Evolutionary conservation across 2,888 invertebrate genomes (phyloP).

Genomic region (Nemotelus nigrinus): DNA sequence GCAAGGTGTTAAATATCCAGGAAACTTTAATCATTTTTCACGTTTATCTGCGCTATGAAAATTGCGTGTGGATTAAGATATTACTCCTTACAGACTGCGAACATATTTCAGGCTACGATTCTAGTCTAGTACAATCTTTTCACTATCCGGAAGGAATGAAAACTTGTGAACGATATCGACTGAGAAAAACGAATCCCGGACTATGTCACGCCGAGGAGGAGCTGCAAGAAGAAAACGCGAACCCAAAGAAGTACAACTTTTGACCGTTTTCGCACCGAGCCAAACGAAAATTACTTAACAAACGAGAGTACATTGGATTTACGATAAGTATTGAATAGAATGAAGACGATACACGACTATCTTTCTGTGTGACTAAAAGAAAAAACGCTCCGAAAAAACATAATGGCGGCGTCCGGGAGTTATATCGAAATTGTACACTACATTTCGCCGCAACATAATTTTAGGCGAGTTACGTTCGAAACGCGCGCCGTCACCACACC

Average conservation of each 20-base stretch:
- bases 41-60: no score
- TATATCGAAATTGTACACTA: constrained; percentile 42
- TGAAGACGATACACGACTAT: constrained; percentile 23
- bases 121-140: no score
- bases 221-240: constrained; percentile 10
- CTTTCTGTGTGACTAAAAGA: constrained; percentile 11
- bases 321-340: constrained; percentile 22
- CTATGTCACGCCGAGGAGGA: constrained; percentile 4
- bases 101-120: no score
- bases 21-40: no score
- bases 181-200: neutral
- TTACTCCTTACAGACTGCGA: no score
- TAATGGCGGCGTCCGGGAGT: constrained; percentile 51
- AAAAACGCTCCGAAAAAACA: constrained; percentile 47
- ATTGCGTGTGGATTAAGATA: no score
- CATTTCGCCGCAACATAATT: constrained; percentile 41
- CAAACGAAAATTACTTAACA: constrained; percentile 16
- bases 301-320: neutral
- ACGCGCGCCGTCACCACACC: constrained; percentile 14
- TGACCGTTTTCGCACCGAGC: neutral
- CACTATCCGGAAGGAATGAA: neutral
- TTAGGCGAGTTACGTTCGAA: constrained; percentile 24
- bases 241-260: neutral
- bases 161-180: constrained; percentile 14
- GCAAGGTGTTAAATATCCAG: no score